A percentile compares a stretch with the other conserved stretches of the same genome.
Evolutionary conservation across 2,888 invertebrate genomes (phyloP).

Genomic region (Artemia sinica): DNA sequence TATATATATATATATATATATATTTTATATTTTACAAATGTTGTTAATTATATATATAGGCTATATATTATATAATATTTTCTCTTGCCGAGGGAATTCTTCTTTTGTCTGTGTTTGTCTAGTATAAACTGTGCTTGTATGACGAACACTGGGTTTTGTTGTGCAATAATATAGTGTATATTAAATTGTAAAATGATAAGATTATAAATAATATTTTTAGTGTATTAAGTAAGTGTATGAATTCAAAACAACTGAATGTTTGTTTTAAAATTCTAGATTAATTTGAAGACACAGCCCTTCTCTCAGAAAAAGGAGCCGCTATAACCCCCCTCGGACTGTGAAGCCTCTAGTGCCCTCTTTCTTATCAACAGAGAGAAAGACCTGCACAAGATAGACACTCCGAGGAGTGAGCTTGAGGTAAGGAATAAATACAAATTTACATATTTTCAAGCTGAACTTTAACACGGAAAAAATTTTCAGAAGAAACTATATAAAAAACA

Average conservation of each 20-base stretch:
- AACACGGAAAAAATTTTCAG: too few species aligned
- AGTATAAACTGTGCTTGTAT: too few species aligned
- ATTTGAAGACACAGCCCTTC: constrained; percentile 10
- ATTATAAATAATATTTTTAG: neutral
- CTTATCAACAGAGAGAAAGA: constrained; percentile 6
- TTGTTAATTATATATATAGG: too few species aligned
- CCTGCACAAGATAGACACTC: neutral
- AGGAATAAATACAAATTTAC: neutral
- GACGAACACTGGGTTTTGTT: too few species aligned
- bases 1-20: too few species aligned
- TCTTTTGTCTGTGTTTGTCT: too few species aligned
- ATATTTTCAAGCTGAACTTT: too few species aligned
- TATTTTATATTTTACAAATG: too few species aligned
- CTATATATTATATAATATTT: too few species aligned
- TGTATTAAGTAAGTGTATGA: neutral
- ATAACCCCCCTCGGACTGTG: neutral
- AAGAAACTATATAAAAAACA: too few species aligned
- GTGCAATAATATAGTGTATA: too few species aligned
- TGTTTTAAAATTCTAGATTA: neutral
- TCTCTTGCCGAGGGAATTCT: too few species aligned
- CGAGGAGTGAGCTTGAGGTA: constrained; percentile 3
- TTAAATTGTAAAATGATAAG: neutral
- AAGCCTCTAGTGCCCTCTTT: neutral
- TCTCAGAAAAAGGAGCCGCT: neutral
- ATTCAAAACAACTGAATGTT: neutral